These are phyloP conservation scores for Sebastes trivittatus DNA, from an alignment of 2,797 vertebrate genomes.

Conservation along the genomic window DNA sequence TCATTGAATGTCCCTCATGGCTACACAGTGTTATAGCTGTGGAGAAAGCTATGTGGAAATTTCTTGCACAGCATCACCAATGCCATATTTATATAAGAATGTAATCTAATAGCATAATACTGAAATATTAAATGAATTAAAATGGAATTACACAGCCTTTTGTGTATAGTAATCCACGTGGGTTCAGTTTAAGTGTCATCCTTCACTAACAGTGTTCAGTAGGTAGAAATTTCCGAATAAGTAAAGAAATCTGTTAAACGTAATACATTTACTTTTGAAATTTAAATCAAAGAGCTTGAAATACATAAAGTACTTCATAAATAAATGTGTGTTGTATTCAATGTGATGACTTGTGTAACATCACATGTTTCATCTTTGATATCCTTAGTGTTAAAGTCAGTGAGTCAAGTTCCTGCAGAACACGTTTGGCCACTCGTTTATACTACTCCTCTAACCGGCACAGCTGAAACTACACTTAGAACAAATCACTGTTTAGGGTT, in stretches of 20 bases:
- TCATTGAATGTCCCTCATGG: background rate
- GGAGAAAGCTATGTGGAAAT: background rate
- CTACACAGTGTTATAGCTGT: background rate
- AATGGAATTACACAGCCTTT: background rate
- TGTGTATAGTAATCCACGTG: background rate
- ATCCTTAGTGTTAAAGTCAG: background rate
- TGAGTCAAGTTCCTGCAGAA: constrained; percentile 6
- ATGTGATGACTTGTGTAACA: background rate
- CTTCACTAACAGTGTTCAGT: background rate
- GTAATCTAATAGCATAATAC: background rate
- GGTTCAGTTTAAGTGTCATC: too few relatives aligned
- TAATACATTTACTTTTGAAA: background rate
- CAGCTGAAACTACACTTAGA: constrained; percentile 29
- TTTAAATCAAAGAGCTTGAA: background rate
- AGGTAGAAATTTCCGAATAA: background rate
- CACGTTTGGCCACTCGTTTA: background rate
- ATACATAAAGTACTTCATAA: background rate
- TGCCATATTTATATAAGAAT: too few relatives aligned
- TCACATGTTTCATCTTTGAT: background rate
- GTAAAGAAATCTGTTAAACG: too few relatives aligned
- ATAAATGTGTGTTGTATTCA: background rate
- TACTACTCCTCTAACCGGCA: background rate
- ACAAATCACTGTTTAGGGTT: constrained; percentile 2
- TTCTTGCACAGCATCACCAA: background rate
- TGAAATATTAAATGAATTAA: background rate